Evolutionary conservation across 2,797 vertebrate species (phyloP).

Genomic region (Urophycis tenuis): DNA sequence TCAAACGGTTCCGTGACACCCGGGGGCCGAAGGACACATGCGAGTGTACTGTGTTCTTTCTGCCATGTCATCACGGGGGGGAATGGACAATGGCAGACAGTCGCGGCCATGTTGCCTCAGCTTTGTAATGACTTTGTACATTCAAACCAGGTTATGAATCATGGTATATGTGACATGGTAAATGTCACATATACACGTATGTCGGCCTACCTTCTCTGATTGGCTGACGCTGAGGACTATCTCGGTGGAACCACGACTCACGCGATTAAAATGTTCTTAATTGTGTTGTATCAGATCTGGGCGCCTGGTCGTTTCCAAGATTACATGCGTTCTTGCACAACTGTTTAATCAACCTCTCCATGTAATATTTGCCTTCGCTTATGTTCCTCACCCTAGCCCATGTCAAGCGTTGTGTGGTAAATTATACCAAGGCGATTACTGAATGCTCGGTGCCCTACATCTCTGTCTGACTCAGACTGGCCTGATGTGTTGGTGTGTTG

Average conservation of each 20-base stretch:
- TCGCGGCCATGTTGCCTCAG: neutral
- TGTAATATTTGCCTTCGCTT: slow-evolving; percentile 1
- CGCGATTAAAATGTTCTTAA: neutral
- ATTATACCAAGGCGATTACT: neutral
- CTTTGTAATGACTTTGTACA: neutral
- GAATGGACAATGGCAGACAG: neutral
- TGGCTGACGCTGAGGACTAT: neutral
- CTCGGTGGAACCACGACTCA: neutral
- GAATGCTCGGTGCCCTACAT: slow-evolving; percentile 12
- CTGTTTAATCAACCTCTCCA: neutral
- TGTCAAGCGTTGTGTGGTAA: neutral
- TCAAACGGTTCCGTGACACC: neutral
- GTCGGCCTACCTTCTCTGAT: neutral
- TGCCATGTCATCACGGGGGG: neutral
- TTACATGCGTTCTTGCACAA: neutral
- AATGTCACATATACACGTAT: neutral
- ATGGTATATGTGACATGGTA: neutral
- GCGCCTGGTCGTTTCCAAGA: neutral
- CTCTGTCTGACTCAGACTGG: slow-evolving; percentile 31
- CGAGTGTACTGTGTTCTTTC: neutral
- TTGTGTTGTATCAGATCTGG: neutral
- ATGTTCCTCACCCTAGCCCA: neutral
- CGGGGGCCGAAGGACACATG: neutral
- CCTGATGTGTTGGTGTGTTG: slow-evolving; percentile 33
- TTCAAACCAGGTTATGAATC: neutral